Evolutionary conservation across 1,140 invertebrate genomes (phyloP).

Genomic region (Orchesella cincta): DNA sequence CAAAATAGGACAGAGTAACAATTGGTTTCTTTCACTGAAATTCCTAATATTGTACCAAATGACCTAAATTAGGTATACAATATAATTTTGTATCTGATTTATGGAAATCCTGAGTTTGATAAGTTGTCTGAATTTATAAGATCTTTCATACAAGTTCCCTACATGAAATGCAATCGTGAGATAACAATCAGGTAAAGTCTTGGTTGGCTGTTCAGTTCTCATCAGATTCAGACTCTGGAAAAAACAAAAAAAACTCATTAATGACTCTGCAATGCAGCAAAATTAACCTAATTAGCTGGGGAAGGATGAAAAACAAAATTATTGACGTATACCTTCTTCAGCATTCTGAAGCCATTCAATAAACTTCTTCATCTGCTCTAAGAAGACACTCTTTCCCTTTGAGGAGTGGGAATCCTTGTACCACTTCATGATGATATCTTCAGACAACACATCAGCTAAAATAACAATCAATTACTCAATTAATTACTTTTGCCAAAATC

Average conservation of each 20-base stretch:
- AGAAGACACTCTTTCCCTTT: slow-evolving; percentile 94
- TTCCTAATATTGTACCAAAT: slow-evolving; percentile 12
- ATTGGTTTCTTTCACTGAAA: background rate
- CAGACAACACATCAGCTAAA: slow-evolving; percentile 78
- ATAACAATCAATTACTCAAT: slow-evolving; percentile 48
- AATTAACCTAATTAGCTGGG: background rate
- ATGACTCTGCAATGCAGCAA: background rate
- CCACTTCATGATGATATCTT: slow-evolving; percentile 91
- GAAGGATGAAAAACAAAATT: background rate
- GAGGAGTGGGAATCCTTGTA: slow-evolving; percentile 87
- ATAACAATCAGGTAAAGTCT: background rate
- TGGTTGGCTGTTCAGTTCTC: slow-evolving; percentile 11
- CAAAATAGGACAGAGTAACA: background rate
- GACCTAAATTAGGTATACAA: background rate
- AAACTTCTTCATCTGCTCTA: slow-evolving; percentile 96
- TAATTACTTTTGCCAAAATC: background rate
- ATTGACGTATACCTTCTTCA: slow-evolving; percentile 72
- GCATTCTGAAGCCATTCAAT: slow-evolving; percentile 95
- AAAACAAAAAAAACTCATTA: background rate
- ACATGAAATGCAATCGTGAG: slow-evolving; percentile 4
- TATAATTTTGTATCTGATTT: slow-evolving; percentile 14
- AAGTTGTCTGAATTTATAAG: slow-evolving; percentile 10
- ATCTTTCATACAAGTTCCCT: slow-evolving; percentile 4
- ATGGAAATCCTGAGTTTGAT: slow-evolving; percentile 26
- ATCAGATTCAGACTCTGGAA: slow-evolving; percentile 30